A percentile compares a stretch with the other conserved stretches of the same genome.
Evolutionary conservation across 2,888 invertebrate genomes (phyloP).

Genomic region (Deilephila elpenor): DNA sequence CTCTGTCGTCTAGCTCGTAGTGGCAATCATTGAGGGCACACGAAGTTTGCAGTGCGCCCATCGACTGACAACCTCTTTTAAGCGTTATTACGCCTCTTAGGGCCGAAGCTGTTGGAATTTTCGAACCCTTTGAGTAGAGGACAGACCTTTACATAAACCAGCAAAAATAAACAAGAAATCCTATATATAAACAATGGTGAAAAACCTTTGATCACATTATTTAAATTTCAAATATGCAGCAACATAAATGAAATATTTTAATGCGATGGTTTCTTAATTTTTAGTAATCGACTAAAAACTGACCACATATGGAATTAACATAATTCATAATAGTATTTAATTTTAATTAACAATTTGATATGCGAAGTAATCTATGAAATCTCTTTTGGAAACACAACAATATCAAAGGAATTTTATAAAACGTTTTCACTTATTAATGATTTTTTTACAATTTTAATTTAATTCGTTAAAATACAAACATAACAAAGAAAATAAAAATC

Average conservation of each 20-base stretch:
- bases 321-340: not conserved
- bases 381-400: not conserved
- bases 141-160: not conserved
- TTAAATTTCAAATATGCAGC: not conserved
- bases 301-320: not conserved
- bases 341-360: not conserved
- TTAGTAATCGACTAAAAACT: not conserved
- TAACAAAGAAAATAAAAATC: no score
- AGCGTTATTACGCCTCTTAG: no score
- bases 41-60: no score
- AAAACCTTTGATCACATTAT: not conserved
- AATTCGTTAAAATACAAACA: not conserved
- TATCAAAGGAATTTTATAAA: not conserved
- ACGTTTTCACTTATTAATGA: no score
- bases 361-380: not conserved
- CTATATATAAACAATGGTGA: not conserved
- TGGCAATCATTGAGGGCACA: no score
- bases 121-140: no score
- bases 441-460: not conserved
- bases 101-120: no score
- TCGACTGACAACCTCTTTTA: no score
- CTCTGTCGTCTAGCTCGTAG: no score
- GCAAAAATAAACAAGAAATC: not conserved
- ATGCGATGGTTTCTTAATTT: not conserved
- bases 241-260: not conserved